Evolutionary conservation across 2,113 vertebrate genomes (phyloP).

Genomic region (Sturnira hondurensis): DNA sequence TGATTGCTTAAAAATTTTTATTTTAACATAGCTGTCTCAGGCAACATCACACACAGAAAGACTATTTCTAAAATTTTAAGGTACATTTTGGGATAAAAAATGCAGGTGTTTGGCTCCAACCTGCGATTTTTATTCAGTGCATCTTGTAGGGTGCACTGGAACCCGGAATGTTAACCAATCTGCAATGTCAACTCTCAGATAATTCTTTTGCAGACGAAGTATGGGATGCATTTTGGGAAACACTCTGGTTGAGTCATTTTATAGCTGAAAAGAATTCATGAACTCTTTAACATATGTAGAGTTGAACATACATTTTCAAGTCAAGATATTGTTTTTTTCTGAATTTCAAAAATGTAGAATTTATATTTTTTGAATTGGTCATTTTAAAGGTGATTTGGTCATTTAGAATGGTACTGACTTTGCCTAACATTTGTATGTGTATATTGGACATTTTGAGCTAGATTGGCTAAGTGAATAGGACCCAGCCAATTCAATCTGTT

Average conservation of each 20-base stretch:
- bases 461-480: not conserved
- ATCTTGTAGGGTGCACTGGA: not conserved
- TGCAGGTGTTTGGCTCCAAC: not conserved
- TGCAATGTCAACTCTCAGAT: not conserved
- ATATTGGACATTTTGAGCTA: conserved; percentile 2
- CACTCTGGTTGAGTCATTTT: not conserved
- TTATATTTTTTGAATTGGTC: not conserved
- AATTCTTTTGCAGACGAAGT: not conserved
- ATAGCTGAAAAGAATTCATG: not conserved
- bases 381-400: not conserved
- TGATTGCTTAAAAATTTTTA: not conserved
- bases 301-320: not conserved
- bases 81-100: not conserved
- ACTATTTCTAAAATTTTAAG: not conserved
- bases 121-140: not conserved
- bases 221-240: not conserved
- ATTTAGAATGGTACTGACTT: not conserved
- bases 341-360: not conserved
- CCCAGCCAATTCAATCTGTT: not conserved
- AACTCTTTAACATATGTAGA: not conserved
- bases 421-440: not conserved
- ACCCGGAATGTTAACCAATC: not conserved
- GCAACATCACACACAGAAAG: not conserved
- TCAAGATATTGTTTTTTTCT: not conserved
- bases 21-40: not conserved